Conservation (phyloP, 2,113 vertebrate genomes). For the Pundamilia nyererei region DNA sequence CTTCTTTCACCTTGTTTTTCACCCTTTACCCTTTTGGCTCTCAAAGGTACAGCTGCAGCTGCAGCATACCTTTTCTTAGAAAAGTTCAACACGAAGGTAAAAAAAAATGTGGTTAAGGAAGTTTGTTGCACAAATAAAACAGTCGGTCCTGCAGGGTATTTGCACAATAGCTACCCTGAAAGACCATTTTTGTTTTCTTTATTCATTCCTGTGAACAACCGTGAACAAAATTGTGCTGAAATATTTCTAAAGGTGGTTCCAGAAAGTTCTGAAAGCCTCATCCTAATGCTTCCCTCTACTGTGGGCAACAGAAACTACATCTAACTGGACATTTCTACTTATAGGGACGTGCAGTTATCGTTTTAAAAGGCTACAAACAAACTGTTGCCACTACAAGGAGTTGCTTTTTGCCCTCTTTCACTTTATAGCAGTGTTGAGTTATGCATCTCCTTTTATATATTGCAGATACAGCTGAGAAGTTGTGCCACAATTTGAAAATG, state of each 20-base stretch:
- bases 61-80: not conserved
- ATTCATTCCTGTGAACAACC: not conserved
- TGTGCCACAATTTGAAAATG: not conserved
- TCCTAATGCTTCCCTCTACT: slow-evolving; percentile 36
- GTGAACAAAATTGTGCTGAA: not conserved
- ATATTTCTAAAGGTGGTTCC: not conserved
- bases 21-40: not conserved
- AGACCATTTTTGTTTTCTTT: not conserved
- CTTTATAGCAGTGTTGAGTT: not conserved
- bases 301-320: slow-evolving; percentile 2
- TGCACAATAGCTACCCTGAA: not conserved
- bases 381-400: not conserved
- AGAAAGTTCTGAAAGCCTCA: slow-evolving; percentile 6
- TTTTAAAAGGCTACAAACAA: not conserved
- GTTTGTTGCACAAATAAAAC: not conserved
- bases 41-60: not conserved
- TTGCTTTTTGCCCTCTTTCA: not conserved
- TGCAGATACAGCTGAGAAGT: not conserved
- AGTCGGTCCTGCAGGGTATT: not conserved
- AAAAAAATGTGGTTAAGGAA: not conserved
- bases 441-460: not conserved
- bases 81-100: not conserved
- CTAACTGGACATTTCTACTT: not conserved
- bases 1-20: not conserved
- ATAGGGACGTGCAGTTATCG: not conserved